Evolutionary conservation across 2,888 invertebrate species (phyloP).

Genomic region (Cerastis leucographa): DNA sequence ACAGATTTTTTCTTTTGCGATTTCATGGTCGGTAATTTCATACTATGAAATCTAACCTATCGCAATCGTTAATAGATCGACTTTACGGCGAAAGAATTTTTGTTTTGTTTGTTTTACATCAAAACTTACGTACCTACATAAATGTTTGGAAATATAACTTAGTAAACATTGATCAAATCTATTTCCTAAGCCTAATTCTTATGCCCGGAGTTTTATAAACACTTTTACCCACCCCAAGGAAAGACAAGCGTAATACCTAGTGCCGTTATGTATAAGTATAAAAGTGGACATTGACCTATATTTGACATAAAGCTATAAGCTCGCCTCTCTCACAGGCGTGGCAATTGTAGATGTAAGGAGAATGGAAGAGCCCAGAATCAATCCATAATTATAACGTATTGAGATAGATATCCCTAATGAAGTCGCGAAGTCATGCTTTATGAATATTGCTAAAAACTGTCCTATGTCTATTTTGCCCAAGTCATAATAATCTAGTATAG

Average conservation of each 20-base stretch:
- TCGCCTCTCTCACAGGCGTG: conserved; percentile 37
- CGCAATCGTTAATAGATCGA: too few species aligned
- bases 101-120: too few species aligned
- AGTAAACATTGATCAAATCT: background rate
- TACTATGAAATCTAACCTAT: too few species aligned
- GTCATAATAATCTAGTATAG: too few species aligned
- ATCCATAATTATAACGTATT: background rate
- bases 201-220: background rate
- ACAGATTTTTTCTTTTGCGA: too few species aligned
- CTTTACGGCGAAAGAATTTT: too few species aligned
- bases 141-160: too few species aligned
- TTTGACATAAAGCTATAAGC: conserved; percentile 27
- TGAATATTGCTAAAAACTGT: too few species aligned
- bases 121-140: too few species aligned
- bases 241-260: background rate
- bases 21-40: too few species aligned
- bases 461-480: too few species aligned
- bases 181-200: background rate
- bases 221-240: background rate
- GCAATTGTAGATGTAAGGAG: conserved; percentile 22
- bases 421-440: too few species aligned
- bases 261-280: conserved; percentile 5
- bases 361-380: conserved; percentile 9
- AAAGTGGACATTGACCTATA: conserved; percentile 34
- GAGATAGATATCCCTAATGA: background rate